These are phyloP conservation scores for Larimichthys polyactis DNA, from an alignment of 2,113 vertebrate genomes.

Conservation along the genomic window DNA sequence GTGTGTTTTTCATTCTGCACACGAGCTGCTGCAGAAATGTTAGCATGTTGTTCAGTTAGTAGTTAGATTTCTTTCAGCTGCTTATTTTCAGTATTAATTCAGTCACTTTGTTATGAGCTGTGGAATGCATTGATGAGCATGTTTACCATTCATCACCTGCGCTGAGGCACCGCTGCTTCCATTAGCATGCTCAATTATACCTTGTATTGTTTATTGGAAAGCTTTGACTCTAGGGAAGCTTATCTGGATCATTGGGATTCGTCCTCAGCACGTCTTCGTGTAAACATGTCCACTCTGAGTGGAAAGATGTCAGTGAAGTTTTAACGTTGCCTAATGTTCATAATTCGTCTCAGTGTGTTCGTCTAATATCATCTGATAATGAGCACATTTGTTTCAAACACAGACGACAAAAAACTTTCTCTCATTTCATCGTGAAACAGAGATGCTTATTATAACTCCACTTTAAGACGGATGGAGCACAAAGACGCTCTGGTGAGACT, in stretches of 20 bases:
- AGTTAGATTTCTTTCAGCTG: too few species aligned
- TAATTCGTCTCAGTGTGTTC: slow-evolving; percentile 19
- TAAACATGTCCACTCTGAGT: too few species aligned
- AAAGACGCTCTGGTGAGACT: neutral
- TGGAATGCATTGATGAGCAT: too few species aligned
- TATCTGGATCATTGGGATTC: too few species aligned
- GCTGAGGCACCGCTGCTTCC: neutral
- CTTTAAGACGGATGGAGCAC: neutral
- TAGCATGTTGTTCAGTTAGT: neutral
- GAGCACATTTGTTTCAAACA: slow-evolving; percentile 44
- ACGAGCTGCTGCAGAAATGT: neutral
- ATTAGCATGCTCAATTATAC: too few species aligned
- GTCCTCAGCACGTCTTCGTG: too few species aligned
- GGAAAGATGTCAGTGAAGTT: neutral
- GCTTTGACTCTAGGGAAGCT: neutral
- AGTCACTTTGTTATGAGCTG: too few species aligned
- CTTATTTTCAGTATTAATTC: too few species aligned
- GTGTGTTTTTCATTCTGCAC: neutral
- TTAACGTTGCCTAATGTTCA: neutral
- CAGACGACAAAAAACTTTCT: slow-evolving; percentile 17
- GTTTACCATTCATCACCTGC: neutral
- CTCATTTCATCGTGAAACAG: neutral
- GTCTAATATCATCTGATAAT: slow-evolving; percentile 24
- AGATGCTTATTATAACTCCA: neutral
- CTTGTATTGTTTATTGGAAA: neutral